phyloP scores from a whole-genome alignment of 2,888 invertebrate genomes.

The Caenorhabditis imperialis region DNA sequence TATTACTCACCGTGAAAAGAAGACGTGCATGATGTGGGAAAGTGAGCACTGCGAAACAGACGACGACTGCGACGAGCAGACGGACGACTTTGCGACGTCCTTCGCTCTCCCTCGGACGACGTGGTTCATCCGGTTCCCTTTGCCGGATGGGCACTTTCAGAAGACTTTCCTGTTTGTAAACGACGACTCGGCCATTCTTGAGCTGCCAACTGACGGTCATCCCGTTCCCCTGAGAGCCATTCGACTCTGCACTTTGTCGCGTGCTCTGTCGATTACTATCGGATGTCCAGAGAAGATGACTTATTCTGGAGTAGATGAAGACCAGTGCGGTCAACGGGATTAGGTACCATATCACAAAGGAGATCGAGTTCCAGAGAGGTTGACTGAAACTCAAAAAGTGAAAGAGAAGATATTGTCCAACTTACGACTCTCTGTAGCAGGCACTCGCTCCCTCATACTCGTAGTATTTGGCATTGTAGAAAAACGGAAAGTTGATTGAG shows the following conservation, averaged over 20 bases:
- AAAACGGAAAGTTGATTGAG: conserved; percentile 63
- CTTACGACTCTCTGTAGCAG: conserved; percentile 48
- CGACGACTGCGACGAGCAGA: conserved; percentile 90
- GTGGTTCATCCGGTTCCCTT: conserved; percentile 31
- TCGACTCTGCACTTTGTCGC: conserved; percentile 57
- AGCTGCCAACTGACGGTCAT: conserved; percentile 59
- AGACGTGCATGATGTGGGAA: conserved; percentile 88
- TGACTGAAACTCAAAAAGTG: conserved; percentile 31
- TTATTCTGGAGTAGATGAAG: conserved; percentile 88
- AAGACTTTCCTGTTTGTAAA: conserved; percentile 62
- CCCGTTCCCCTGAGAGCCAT: conserved; percentile 50
- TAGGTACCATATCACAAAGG: conserved; percentile 88
- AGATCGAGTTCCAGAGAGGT: conserved; percentile 80
- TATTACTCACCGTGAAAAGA: conserved; percentile 59
- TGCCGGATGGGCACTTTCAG: conserved; percentile 53
- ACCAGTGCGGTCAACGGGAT: conserved; percentile 87
- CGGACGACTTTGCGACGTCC: conserved; percentile 82
- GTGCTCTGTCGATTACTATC: conserved; percentile 52
- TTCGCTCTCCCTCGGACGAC: conserved; percentile 49
- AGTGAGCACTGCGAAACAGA: conserved; percentile 90
- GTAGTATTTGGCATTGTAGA: conserved; percentile 58
- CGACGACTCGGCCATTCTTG: conserved; percentile 60
- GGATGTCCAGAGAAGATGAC: conserved; percentile 85
- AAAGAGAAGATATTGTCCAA: conserved; percentile 1
- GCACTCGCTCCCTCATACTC: conserved; percentile 42